Percentiles rank a stretch among this genome's conserved stretches.
Evolutionary conservation across 2,113 vertebrate genomes (phyloP).

Genomic region (Hystrix brachyura): DNA sequence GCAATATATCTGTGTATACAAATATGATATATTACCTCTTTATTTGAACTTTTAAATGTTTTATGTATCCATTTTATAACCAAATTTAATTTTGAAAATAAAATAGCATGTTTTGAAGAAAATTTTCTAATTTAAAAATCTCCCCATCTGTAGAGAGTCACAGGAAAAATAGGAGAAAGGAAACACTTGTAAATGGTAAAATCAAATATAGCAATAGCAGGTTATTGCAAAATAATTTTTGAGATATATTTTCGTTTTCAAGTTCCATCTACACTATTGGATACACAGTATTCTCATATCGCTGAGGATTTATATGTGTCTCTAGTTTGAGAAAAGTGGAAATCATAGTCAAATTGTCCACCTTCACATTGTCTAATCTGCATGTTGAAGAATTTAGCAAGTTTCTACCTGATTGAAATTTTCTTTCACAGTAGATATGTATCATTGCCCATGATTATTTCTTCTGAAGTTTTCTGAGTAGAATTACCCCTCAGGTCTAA

Average conservation of each 20-base stretch:
- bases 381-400: neutral
- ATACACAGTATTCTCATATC: rapidly evolving
- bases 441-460: neutral
- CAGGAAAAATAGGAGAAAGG: neutral
- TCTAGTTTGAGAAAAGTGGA: neutral
- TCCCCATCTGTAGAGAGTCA: neutral
- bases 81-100: neutral
- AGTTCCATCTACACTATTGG: neutral
- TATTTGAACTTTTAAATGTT: neutral
- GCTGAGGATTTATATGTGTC: neutral
- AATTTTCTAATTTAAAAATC: neutral
- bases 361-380: neutral
- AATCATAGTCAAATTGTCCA: neutral
- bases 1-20: neutral
- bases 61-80: neutral
- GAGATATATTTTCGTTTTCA: neutral
- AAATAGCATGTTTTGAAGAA: neutral
- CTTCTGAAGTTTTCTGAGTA: constrained; percentile 24
- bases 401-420: neutral
- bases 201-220: neutral
- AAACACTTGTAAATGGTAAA: neutral
- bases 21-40: no score
- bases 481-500: neutral
- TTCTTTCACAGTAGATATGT: neutral
- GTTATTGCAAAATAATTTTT: neutral